Evolutionary conservation across 37 sponge, comb jelly and placozoan genomes (phyloP).

Genomic region (Eunapius fragilis): DNA sequence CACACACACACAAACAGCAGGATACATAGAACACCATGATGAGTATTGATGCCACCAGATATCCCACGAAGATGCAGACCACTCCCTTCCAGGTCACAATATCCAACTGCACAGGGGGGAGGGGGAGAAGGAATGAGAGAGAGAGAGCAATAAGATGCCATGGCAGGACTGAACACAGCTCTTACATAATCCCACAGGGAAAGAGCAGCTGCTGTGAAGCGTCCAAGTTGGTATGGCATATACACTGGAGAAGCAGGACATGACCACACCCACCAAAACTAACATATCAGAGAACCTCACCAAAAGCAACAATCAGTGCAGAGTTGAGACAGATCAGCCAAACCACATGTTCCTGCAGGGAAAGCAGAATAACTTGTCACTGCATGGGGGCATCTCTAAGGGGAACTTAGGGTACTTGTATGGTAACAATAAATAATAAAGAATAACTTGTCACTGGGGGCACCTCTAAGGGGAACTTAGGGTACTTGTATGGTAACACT

Average conservation of each 20-base stretch:
- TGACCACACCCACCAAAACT: background rate
- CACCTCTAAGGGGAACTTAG: too few relatives aligned
- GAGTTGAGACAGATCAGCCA: constrained; percentile 83
- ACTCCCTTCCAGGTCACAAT: constrained; percentile 38
- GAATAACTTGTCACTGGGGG: too few relatives aligned
- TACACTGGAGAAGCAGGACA: constrained; percentile 39
- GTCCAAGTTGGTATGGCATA: constrained; percentile 68
- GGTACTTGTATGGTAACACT: too few relatives aligned
- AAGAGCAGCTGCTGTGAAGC: constrained; percentile 23
- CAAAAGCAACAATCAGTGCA: constrained; percentile 67
- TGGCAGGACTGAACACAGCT: too few relatives aligned
- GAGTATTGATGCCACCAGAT: constrained; percentile 22
- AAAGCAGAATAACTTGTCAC: too few relatives aligned
- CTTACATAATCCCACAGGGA: constrained; percentile 61
- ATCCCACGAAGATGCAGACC: constrained; percentile 60
- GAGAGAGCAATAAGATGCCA: too few relatives aligned
- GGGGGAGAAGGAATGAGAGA: too few relatives aligned
- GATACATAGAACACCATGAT: constrained; percentile 79
- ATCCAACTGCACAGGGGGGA: constrained; percentile 25
- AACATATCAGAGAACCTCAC: constrained; percentile 63
- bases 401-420: too few relatives aligned
- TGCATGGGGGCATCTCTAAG: too few relatives aligned
- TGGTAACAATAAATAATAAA: too few relatives aligned
- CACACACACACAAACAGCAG: constrained; percentile 2
- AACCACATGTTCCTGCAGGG: constrained; percentile 81